Percentiles rank a stretch among this genome's conserved stretches.
phyloP scores from a whole-genome alignment of 2,113 vertebrate species.

The Bujurquina vittata region DNA sequence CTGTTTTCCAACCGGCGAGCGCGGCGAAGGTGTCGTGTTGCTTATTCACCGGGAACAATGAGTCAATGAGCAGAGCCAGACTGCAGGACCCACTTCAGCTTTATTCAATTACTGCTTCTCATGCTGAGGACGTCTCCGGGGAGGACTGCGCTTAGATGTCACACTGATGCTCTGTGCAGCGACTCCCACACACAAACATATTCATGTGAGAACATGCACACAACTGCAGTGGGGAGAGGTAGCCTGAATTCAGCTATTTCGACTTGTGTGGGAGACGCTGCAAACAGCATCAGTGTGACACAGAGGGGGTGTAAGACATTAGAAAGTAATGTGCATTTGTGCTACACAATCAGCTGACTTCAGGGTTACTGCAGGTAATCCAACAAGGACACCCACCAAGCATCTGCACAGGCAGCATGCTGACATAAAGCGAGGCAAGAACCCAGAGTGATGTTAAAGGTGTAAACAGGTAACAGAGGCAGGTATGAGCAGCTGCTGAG shows the following conservation, averaged over 20 bases:
- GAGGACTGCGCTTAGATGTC: not conserved
- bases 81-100: slow-evolving; percentile 18
- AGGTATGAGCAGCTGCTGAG: not conserved
- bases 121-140: slow-evolving; percentile 36
- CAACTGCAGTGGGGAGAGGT: not conserved
- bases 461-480: not conserved
- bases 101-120: slow-evolving; percentile 62
- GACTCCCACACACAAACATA: not conserved
- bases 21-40: slow-evolving; percentile 57
- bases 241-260: not conserved
- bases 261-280: too few species aligned
- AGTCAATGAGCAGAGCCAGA: slow-evolving; percentile 49
- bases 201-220: not conserved
- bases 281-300: too few species aligned
- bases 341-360: not conserved
- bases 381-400: too few species aligned
- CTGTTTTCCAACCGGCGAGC: slow-evolving; percentile 51
- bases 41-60: slow-evolving; percentile 67
- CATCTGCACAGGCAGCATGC: not conserved
- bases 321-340: not conserved
- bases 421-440: accelerated
- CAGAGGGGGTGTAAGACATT: not conserved
- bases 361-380: too few species aligned
- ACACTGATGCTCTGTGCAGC: accelerated
- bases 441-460: not conserved